phyloP scores from a whole-genome alignment of 2,797 vertebrate species.

The Eulemur rubriventer region DNA sequence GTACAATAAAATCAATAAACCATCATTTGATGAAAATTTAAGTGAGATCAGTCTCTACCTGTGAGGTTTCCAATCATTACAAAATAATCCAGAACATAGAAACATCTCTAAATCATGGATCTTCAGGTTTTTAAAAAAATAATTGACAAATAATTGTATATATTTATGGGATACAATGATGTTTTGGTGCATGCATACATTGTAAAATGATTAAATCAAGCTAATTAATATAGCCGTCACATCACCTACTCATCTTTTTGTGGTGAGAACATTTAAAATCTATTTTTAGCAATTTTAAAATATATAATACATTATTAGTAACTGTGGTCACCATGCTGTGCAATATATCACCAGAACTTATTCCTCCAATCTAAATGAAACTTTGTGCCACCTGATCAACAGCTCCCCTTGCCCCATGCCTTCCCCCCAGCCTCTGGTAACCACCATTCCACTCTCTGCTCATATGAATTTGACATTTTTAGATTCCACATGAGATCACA shows the following conservation, averaged over 20 bases:
- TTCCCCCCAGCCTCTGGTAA: not conserved
- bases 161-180: not conserved
- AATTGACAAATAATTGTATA: not conserved
- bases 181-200: not conserved
- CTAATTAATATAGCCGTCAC: not conserved
- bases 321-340: not conserved
- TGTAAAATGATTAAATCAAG: not conserved
- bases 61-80: not conserved
- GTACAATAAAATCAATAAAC: conserved; percentile 35
- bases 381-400: not conserved
- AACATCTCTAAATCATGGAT: not conserved
- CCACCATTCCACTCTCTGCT: not conserved
- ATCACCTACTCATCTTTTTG: not conserved
- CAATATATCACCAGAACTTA: not conserved
- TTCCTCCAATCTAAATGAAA: not conserved
- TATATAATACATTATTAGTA: not conserved
- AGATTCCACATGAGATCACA: not conserved
- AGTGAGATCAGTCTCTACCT: not conserved
- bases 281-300: not conserved
- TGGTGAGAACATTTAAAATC: not conserved
- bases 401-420: not conserved
- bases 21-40: conserved; percentile 19
- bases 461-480: not conserved
- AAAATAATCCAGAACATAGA: conserved; percentile 33
- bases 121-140: not conserved